Conservation (phyloP, 2,797 vertebrate species). For the Rhynchotus rufescens region DNA sequence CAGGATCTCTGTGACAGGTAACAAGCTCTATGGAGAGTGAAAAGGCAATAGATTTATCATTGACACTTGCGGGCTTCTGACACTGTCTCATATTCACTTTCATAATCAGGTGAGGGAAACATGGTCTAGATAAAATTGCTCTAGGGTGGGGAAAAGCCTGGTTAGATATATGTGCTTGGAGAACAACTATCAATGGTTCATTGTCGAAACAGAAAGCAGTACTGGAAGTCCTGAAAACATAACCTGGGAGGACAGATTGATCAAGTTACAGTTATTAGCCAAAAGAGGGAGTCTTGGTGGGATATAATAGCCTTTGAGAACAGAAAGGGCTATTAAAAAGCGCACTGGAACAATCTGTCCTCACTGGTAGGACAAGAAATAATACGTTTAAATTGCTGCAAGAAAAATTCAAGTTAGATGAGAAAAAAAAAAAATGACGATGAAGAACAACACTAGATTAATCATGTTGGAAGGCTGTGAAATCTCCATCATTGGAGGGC, state of each 20-base stretch:
- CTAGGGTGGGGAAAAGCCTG: background rate
- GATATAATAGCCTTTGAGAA: slow-evolving; percentile 10
- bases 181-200: slow-evolving; percentile 61
- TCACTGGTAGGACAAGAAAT: background rate
- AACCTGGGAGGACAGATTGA: slow-evolving; percentile 37
- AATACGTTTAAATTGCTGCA: background rate
- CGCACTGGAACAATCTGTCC: background rate
- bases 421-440: background rate
- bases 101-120: slow-evolving; percentile 69
- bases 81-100: slow-evolving; percentile 46
- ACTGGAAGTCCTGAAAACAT: slow-evolving; percentile 26
- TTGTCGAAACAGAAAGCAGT: slow-evolving; percentile 27
- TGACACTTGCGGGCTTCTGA: slow-evolving; percentile 45
- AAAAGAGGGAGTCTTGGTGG: slow-evolving; percentile 28
- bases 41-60: slow-evolving; percentile 69
- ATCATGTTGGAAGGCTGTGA: background rate
- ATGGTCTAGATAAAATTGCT: slow-evolving; percentile 46
- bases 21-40: background rate
- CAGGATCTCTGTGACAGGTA: slow-evolving; percentile 26
- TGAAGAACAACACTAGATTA: slow-evolving; percentile 7
- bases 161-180: slow-evolving; percentile 25
- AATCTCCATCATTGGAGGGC: slow-evolving; percentile 26
- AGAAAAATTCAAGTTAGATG: background rate
- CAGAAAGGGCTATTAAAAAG: background rate
- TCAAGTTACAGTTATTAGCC: slow-evolving; percentile 52